Conservation (phyloP, 2,888 invertebrate genomes). For the Caenorhabditis auriculariae region DNA sequence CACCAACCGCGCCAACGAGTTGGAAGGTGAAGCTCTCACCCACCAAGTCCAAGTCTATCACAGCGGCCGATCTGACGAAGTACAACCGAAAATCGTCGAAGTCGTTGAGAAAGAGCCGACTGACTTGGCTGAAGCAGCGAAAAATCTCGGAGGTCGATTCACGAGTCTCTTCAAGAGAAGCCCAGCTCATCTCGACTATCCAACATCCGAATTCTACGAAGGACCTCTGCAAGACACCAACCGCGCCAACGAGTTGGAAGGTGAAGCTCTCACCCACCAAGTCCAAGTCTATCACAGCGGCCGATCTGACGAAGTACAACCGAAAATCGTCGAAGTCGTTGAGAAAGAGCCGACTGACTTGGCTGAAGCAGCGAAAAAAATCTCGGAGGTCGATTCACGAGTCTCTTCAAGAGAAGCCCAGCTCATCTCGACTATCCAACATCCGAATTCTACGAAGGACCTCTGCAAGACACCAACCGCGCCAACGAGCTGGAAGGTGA, state of each 20-base stretch:
- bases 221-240: slow-evolving; percentile 28
- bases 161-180: slow-evolving; percentile 24
- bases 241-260: slow-evolving; percentile 30
- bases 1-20: slow-evolving; percentile 6
- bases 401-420: slow-evolving; percentile 33
- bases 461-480: slow-evolving; percentile 18
- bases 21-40: no score
- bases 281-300: slow-evolving; percentile 21
- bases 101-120: no score
- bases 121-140: slow-evolving; percentile 7
- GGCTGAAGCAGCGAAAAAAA: slow-evolving; percentile 10
- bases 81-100: no score
- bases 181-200: slow-evolving; percentile 36
- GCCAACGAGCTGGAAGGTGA: slow-evolving; percentile 29
- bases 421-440: slow-evolving; percentile 36
- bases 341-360: slow-evolving; percentile 11
- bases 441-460: slow-evolving; percentile 31
- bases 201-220: slow-evolving; percentile 26
- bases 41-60: no score
- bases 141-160: no score
- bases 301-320: slow-evolving; percentile 20
- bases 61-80: no score
- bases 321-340: slow-evolving; percentile 8
- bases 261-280: slow-evolving; percentile 19
- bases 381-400: no score